phyloP scores from a whole-genome alignment of 1,140 invertebrate genomes.

The Patella vulgata region DNA sequence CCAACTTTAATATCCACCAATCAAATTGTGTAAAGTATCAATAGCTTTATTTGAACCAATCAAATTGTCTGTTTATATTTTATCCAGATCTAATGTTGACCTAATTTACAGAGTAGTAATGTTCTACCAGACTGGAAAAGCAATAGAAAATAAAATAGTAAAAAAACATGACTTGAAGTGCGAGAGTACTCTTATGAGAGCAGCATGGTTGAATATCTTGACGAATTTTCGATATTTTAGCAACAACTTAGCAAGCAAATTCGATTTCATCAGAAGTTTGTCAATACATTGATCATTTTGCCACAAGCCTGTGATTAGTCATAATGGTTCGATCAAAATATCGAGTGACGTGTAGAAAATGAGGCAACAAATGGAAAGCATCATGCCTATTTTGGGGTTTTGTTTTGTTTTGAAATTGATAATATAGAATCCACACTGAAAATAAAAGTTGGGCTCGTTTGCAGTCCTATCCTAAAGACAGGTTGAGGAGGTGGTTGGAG shows the following conservation, averaged over 20 bases:
- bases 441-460: no score
- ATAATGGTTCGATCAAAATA: no score
- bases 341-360: no score
- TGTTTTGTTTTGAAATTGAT: no score
- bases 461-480: no score
- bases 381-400: no score
- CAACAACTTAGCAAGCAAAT: neutral
- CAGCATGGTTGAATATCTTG: neutral
- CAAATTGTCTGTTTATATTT: constrained; percentile 34
- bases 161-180: constrained; percentile 14
- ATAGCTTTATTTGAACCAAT: constrained; percentile 33
- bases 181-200: no score
- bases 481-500: no score
- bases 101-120: constrained; percentile 20
- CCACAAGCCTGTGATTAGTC: neutral
- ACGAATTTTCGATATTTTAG: no score
- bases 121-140: constrained; percentile 13
- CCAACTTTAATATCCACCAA: constrained; percentile 27
- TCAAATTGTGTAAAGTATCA: no score
- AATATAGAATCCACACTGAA: no score
- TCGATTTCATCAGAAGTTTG: neutral
- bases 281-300: neutral
- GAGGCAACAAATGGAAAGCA: no score
- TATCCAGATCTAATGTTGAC: constrained; percentile 20
- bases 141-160: constrained; percentile 3